These are phyloP conservation scores for Hippoglossus stenolepis DNA, from an alignment of 2,113 vertebrate genomes.

Conservation along the genomic window DNA sequence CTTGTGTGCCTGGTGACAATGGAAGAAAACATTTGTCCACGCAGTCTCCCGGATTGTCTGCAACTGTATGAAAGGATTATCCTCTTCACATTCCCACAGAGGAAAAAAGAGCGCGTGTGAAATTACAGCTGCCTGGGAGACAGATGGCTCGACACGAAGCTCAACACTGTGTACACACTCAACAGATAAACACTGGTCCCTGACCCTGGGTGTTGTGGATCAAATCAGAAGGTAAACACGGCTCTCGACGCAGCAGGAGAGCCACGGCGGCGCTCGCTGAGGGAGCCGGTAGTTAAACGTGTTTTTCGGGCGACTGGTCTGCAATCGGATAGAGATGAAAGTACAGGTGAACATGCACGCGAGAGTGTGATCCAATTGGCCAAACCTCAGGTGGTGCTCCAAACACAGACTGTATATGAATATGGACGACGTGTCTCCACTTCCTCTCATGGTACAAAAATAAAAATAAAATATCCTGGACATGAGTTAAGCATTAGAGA, in stretches of 20 bases:
- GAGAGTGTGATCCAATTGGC: no score
- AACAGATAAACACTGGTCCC: conserved; percentile 50
- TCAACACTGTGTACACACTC: conserved; percentile 42
- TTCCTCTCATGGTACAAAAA: no score
- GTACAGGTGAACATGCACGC: no score
- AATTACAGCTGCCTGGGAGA: conserved; percentile 41
- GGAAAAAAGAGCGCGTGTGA: conserved; percentile 28
- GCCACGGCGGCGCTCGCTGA: not conserved
- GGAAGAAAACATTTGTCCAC: not conserved
- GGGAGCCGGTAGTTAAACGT: no score
- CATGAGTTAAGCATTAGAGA: no score
- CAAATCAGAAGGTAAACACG: conserved; percentile 64
- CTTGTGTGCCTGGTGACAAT: not conserved
- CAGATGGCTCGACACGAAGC: conserved; percentile 37
- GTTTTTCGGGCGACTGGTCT: no score
- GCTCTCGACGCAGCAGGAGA: conserved; percentile 1
- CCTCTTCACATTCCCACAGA: conserved; percentile 17
- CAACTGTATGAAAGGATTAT: conserved; percentile 21
- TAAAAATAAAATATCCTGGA: no score
- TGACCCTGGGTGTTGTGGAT: conserved; percentile 46
- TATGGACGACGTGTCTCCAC: no score
- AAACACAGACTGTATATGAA: no score
- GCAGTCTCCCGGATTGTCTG: conserved; percentile 12
- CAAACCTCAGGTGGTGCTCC: no score
- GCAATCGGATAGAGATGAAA: no score